Base-by-base conservation (phyloP, 1,140 invertebrate genomes). In the Bombus superbus region DNA sequence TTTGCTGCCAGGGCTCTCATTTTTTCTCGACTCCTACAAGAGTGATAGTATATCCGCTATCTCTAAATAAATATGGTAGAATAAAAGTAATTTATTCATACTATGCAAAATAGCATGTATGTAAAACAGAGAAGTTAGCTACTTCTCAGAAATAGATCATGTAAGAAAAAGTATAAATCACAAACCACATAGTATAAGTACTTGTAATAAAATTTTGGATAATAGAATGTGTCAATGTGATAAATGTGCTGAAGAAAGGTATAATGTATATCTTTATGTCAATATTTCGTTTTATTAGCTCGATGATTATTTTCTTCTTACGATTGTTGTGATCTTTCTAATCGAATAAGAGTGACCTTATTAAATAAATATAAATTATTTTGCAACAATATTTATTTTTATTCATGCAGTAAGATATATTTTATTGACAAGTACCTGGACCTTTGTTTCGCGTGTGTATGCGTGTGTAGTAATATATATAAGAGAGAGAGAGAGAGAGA, bases 341-440 rank as follows among this genome's bases (percentile, higher is more conserved):
- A 38, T 38, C 22, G 5, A 75, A 75, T 53, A 71, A 35, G 6
- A 38, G 40, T 42, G 15, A 44, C 3, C 25, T 75, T 66, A n/a
- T 18, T 68, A 28, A 35, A 25, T 5, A 71, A 15, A 81, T 77
- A n/a, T 69, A 87, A 32, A 66, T 62, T 81, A 81, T 42, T 8
- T 57, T 81, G 44, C 53, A 80, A 72, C 62, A 59, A 64, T 38
- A 66, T 68, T 68, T 68, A 68, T 25, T 25, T 38, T 68, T 68
- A 68, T 68, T 68, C 35, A 38, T 68, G 15, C 18, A 35, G 35
- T 68, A 68, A 68, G 35, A 38, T 68, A 68, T 68, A 11, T 25
- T 68, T 68, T 68, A 68, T 68, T 68, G 22, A 68, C 35, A 87
- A 89, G 82, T 90, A 90, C 79, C 79, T 90, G 71, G 64, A 85